Evolutionary conservation across 2,888 invertebrate genomes (phyloP).

Genomic region (Stratiomys singularior): DNA sequence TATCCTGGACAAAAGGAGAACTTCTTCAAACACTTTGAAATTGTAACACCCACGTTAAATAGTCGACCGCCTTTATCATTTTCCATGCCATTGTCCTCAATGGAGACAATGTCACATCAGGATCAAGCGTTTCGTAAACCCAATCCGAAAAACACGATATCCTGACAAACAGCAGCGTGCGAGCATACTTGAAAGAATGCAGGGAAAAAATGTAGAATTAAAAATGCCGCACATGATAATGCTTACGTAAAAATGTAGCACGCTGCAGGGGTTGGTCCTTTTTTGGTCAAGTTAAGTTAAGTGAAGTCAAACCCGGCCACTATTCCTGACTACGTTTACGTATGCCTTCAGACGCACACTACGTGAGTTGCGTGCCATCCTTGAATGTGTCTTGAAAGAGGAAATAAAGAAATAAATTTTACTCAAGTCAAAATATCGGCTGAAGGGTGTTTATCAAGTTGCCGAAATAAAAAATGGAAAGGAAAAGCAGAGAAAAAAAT

Average conservation of each 20-base stretch:
- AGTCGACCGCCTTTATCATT: constrained; percentile 30
- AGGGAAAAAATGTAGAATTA: constrained; percentile 2
- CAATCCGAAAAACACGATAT: background rate
- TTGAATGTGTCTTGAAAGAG: constrained; percentile 14
- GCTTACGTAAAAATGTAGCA: constrained; percentile 33
- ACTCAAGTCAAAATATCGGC: constrained; percentile 52
- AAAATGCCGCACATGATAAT: constrained; percentile 37
- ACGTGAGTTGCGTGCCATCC: constrained; percentile 39
- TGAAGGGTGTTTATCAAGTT: constrained; percentile 50
- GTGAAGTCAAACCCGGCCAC: background rate
- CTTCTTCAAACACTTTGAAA: background rate
- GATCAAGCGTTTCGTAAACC: background rate
- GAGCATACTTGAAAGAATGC: background rate
- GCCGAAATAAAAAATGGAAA: constrained; percentile 42
- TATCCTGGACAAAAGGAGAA: background rate
- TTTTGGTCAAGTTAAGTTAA: constrained; percentile 33
- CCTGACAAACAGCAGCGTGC: constrained; percentile 1
- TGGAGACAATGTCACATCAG: constrained; percentile 25
- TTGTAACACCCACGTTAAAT: constrained; percentile 31
- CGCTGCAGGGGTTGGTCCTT: constrained; percentile 45
- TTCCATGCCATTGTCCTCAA: background rate
- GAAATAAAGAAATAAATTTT: constrained; percentile 53
- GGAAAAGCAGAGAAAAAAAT: too few species aligned
- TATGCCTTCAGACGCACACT: constrained; percentile 23
- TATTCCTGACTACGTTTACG: constrained; percentile 26